Percentiles rank a stretch among this genome's conserved stretches.
phyloP scores from a whole-genome alignment of 2,888 invertebrate genomes.

The Lacanobia oleracea region DNA sequence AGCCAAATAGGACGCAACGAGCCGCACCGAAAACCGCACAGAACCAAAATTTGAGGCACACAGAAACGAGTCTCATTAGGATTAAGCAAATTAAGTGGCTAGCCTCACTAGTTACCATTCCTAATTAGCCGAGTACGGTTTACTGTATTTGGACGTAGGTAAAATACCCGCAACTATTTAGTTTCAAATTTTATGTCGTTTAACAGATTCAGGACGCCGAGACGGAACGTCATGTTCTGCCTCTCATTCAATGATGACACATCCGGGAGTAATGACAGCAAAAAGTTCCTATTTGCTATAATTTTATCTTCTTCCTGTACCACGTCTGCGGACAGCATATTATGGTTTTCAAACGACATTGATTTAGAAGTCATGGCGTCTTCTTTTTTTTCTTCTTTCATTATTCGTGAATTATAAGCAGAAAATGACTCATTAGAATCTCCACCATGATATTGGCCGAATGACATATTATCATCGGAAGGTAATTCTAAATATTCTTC shows the following conservation, averaged over 20 bases:
- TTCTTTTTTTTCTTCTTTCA: conserved; percentile 29
- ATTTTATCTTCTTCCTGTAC: conserved; percentile 14
- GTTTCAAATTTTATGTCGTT: conserved; percentile 47
- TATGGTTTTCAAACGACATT: conserved; percentile 18
- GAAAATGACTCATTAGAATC: conserved; percentile 20
- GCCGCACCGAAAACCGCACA: neutral
- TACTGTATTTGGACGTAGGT: neutral
- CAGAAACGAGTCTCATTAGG: conserved; percentile 6
- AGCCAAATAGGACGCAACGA: neutral
- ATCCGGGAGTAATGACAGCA: conserved; percentile 56
- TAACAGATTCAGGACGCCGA: conserved; percentile 54
- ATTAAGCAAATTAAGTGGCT: conserved; percentile 27
- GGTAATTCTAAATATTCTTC: conserved; percentile 40
- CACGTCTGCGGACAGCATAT: neutral
- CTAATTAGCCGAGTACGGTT: conserved; percentile 13
- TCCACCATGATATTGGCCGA: neutral
- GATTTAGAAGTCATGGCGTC: conserved; percentile 9
- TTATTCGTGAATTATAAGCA: neutral
- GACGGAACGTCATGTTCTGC: conserved; percentile 51
- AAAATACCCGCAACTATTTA: conserved; percentile 2
- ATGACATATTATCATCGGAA: neutral
- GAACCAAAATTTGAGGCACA: conserved; percentile 11
- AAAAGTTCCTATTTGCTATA: conserved; percentile 50
- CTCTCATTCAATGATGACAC: conserved; percentile 39
- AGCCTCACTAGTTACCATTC: conserved; percentile 15